phyloP scores from a whole-genome alignment of 2,113 vertebrate genomes.

The Oenanthe melanoleuca region DNA sequence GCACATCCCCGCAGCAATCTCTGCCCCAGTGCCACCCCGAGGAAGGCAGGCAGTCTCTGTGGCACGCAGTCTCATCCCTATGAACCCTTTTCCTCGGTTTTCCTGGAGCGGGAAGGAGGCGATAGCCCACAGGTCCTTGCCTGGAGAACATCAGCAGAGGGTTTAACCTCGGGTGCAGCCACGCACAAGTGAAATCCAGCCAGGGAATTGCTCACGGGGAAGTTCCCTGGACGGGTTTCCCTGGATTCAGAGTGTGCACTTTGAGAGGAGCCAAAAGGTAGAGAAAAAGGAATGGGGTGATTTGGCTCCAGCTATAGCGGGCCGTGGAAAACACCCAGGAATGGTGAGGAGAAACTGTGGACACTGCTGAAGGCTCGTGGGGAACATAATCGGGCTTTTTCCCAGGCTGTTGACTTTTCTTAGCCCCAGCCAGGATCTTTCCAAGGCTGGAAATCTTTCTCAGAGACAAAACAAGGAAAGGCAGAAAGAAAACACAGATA shows the following conservation, averaged over 20 bases:
- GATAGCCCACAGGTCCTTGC: no score
- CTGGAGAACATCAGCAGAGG: neutral
- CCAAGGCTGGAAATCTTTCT: no score
- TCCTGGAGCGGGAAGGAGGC: neutral
- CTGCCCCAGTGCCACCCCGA: neutral
- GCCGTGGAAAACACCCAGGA: rapidly evolving
- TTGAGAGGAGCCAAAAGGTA: neutral
- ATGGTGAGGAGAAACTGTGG: no score
- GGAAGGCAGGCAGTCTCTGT: neutral
- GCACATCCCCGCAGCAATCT: rapidly evolving
- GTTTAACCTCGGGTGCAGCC: rapidly evolving
- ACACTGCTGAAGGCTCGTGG: no score
- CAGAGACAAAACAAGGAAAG: no score
- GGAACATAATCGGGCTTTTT: no score
- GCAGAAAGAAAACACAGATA: no score
- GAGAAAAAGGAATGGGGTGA: neutral
- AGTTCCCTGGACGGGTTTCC: neutral
- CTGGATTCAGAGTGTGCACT: rapidly evolving
- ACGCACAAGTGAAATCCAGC: rapidly evolving
- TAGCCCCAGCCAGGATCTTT: no score
- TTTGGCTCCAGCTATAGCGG: rapidly evolving
- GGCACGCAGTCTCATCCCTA: rapidly evolving
- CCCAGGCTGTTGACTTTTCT: no score
- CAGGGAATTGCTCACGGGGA: neutral
- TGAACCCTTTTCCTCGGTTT: neutral